Evolutionary conservation across 2,797 vertebrate species (phyloP).

Genomic region (Malacoraja senta): DNA sequence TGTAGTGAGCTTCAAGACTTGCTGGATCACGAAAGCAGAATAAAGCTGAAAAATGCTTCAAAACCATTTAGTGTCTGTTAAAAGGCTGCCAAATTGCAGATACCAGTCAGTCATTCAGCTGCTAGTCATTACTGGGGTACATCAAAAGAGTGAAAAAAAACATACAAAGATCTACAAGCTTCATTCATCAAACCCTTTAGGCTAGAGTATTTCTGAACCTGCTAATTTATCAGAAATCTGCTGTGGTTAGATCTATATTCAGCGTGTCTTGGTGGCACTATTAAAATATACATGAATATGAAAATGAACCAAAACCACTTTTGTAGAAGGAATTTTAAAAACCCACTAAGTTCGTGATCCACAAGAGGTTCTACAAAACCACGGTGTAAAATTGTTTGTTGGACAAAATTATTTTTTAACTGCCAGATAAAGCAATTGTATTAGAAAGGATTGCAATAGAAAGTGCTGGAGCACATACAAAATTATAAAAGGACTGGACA

Average conservation of each 20-base stretch:
- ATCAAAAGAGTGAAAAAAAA: conserved; percentile 9
- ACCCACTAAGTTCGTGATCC: neutral
- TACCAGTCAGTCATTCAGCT: conserved; percentile 28
- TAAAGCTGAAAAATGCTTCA: conserved; percentile 23
- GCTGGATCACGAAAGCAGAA: neutral
- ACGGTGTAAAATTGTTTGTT: conserved; percentile 29
- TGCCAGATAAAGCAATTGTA: conserved; percentile 20
- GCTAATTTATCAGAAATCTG: neutral
- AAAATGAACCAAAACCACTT: neutral
- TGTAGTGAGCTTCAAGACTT: neutral
- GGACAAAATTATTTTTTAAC: conserved; percentile 17
- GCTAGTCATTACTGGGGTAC: conserved; percentile 26
- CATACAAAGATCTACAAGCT: neutral
- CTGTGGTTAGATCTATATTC: neutral
- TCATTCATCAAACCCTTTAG: conserved; percentile 4
- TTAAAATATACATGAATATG: neutral
- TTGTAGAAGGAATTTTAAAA: neutral
- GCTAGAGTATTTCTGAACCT: neutral
- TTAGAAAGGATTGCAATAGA: neutral
- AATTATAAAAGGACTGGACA: no score
- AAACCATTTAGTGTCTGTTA: neutral
- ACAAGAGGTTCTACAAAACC: neutral
- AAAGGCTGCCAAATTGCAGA: conserved; percentile 26
- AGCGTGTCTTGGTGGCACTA: neutral
- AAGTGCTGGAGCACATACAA: no score